phyloP scores from a whole-genome alignment of 2,888 invertebrate genomes.

The Ectobius pallidus region DNA sequence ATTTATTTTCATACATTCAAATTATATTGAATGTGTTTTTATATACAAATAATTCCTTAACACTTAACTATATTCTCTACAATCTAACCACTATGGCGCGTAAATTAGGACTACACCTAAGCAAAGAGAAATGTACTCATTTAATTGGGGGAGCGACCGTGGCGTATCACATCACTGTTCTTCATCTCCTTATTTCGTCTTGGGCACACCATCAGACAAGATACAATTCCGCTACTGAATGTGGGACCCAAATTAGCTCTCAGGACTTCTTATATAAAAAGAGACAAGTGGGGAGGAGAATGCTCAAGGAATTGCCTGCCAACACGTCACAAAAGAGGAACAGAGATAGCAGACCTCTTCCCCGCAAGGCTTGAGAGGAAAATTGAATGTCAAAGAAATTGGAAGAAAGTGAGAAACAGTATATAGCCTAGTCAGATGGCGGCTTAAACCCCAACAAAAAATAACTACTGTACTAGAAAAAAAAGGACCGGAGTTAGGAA shows the following conservation, averaged over 20 bases:
- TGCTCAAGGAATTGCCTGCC: constrained; percentile 18
- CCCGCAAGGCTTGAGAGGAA: constrained; percentile 5
- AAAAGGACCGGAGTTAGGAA: not conserved
- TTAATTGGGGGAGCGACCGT: not conserved
- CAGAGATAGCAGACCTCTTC: not conserved
- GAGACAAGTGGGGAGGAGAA: constrained; percentile 7
- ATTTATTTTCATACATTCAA: no score
- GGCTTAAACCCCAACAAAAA: not conserved
- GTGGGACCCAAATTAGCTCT: constrained; percentile 16
- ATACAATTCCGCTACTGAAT: constrained; percentile 16
- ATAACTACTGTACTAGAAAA: not conserved
- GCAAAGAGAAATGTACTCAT: not conserved
- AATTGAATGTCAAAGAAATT: constrained; percentile 32
- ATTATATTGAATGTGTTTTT: no score
- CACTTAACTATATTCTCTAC: no score
- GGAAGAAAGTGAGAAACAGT: constrained; percentile 23
- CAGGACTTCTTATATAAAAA: not conserved
- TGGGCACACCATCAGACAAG: constrained; percentile 2
- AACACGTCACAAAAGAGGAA: constrained; percentile 25
- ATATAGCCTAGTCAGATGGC: constrained; percentile 11
- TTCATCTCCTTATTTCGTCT: constrained; percentile 10
- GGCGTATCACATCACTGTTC: not conserved
- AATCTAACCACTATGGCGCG: no score
- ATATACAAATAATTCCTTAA: no score
- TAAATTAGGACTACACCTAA: no score